Evolutionary conservation across 1,140 invertebrate genomes (phyloP).

Genomic region (Drosophila pectinifera): DNA sequence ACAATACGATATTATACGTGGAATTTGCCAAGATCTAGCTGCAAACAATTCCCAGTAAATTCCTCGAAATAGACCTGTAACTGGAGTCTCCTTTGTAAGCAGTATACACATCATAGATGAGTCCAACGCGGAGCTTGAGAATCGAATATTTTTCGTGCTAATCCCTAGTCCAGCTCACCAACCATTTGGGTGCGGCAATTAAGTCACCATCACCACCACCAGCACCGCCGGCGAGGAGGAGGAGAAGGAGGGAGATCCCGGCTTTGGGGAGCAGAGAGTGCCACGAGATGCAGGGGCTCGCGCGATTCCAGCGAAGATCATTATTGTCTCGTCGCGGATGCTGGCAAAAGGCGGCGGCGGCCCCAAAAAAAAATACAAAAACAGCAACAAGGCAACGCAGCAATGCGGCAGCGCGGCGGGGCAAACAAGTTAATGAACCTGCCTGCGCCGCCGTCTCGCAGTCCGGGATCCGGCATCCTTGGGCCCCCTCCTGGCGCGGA

Average conservation of each 20-base stretch:
- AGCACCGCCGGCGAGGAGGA: not conserved
- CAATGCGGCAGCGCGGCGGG: constrained; percentile 29
- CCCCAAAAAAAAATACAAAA: constrained; percentile 36
- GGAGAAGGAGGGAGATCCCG: constrained; percentile 10
- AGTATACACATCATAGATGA: constrained; percentile 1
- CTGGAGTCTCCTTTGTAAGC: not conserved
- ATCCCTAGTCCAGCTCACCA: constrained; percentile 51
- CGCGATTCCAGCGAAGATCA: constrained; percentile 77
- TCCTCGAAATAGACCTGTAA: not conserved
- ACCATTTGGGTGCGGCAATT: constrained; percentile 76
- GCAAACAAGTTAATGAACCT: constrained; percentile 81
- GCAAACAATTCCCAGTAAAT: not conserved
- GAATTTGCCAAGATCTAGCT: not conserved
- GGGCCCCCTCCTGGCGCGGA: too few species aligned
- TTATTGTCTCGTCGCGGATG: constrained; percentile 79
- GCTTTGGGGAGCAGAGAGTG: not conserved
- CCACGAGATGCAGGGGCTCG: constrained; percentile 38
- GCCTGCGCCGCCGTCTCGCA: constrained; percentile 23
- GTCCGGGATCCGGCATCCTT: constrained; percentile 32
- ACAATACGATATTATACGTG: too few species aligned
- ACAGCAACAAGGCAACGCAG: constrained; percentile 7
- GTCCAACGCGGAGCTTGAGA: not conserved
- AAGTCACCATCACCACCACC: constrained; percentile 63
- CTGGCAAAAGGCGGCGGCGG: constrained; percentile 39
- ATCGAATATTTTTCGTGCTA: constrained; percentile 57